A percentile compares a stretch with the other conserved stretches of the same genome.
Conservation (phyloP, 2,888 invertebrate genomes). For the Rhamnusium bicolor region DNA sequence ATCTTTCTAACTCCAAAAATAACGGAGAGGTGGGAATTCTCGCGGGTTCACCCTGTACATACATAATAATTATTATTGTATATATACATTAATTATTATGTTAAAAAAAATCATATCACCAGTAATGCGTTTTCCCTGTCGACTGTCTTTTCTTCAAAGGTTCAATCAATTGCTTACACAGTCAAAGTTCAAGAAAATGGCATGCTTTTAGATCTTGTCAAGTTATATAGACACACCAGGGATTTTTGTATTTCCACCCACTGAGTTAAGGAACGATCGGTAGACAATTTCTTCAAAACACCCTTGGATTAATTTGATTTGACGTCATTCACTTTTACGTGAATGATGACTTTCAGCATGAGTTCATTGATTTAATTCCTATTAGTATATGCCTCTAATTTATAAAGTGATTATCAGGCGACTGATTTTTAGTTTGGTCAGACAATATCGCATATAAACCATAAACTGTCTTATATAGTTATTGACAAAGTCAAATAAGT, state of each 20-base stretch:
- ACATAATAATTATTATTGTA: too few relatives aligned
- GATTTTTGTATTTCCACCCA: slow-evolving; percentile 22
- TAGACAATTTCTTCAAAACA: slow-evolving; percentile 28
- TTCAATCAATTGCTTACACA: slow-evolving; percentile 12
- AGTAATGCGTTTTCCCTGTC: background rate
- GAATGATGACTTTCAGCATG: slow-evolving; percentile 16
- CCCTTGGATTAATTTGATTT: slow-evolving; percentile 20
- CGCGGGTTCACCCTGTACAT: too few relatives aligned
- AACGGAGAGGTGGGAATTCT: too few relatives aligned
- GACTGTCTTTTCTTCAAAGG: background rate
- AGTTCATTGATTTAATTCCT: slow-evolving; percentile 3
- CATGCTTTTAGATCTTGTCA: slow-evolving; percentile 19
- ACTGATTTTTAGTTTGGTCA: too few relatives aligned
- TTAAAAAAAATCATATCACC: too few relatives aligned
- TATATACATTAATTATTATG: too few relatives aligned
- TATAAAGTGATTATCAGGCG: too few relatives aligned
- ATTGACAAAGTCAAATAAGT: too few relatives aligned
- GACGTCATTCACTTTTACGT: slow-evolving; percentile 22
- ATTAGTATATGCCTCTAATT: too few relatives aligned
- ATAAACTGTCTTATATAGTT: too few relatives aligned
- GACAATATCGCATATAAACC: too few relatives aligned
- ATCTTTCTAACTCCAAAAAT: too few relatives aligned
- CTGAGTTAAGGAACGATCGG: slow-evolving; percentile 19
- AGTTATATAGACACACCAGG: slow-evolving; percentile 24
- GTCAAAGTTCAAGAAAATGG: slow-evolving; percentile 11